Percentiles rank a stretch among this genome's conserved stretches.
Evolutionary conservation across 2,888 invertebrate genomes (phyloP).

Genomic region (Drosophila melanosoma): DNA sequence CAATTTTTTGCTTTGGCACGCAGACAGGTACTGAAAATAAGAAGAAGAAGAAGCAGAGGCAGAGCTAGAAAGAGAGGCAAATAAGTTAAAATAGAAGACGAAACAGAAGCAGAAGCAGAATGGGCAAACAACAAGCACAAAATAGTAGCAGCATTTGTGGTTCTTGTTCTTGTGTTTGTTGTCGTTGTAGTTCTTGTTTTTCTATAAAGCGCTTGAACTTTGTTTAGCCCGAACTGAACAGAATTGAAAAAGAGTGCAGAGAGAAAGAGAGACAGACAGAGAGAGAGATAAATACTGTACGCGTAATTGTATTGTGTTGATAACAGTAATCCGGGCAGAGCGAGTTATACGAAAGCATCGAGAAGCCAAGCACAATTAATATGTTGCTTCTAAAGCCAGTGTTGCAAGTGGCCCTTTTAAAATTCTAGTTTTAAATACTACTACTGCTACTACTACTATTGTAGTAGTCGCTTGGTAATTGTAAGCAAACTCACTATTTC

Average conservation of each 20-base stretch:
- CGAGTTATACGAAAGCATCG: constrained; percentile 16
- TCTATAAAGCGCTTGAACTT: constrained; percentile 44
- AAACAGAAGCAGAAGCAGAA: constrained; percentile 19
- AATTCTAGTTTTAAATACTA: background rate
- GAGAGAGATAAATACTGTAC: constrained; percentile 7
- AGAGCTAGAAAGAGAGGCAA: constrained; percentile 9
- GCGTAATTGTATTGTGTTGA: constrained; percentile 34
- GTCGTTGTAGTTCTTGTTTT: constrained; percentile 26
- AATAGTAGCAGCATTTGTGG: constrained; percentile 25
- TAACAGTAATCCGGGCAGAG: constrained; percentile 50
- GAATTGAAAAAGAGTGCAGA: constrained; percentile 9
- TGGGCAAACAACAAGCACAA: constrained; percentile 15
- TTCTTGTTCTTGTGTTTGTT: constrained; percentile 21
- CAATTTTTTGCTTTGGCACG: constrained; percentile 51
- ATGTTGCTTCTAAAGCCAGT: background rate
- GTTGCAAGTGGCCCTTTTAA: constrained; percentile 8
- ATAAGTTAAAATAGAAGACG: constrained; percentile 4
- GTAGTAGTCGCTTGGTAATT: constrained; percentile 12
- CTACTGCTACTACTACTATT: background rate
- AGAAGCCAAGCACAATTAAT: constrained; percentile 2
- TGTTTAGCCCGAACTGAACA: constrained; percentile 32
- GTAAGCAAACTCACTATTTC: constrained; percentile 8
- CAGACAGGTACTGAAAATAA: constrained; percentile 51
- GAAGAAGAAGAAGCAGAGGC: constrained; percentile 25
- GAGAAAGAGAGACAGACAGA: background rate